Evolutionary conservation across 2,113 vertebrate genomes (phyloP), one percentile per base, ranked within the genome.

Genomic region (Phaethornis superciliosus): DNA sequence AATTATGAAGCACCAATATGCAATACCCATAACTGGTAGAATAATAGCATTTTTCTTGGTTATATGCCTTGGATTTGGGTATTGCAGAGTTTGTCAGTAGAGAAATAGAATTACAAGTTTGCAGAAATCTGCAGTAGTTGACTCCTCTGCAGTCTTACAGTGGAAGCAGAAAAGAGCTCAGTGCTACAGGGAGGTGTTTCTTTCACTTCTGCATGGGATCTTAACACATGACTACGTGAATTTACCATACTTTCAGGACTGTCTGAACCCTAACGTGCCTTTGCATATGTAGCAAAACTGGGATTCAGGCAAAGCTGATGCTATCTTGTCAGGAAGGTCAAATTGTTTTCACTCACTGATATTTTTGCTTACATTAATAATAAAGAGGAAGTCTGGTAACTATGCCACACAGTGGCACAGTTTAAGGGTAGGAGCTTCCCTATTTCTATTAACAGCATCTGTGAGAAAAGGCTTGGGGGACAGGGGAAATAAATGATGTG

Each of bases 61-160:
- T 56, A 23, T 40, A 4, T 52, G 23, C 33, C 78, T 55, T 64
- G 69, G n/a, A 40, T 88, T 69, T 91, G 28, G 15, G 15, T 37
- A 70, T 42, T 78, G 56, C 69, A 83, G 26, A 26, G 35, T 78
- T 95, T 83, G 32, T 55, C 0, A 0, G 17, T n/a, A 7, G 19
- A 52, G 51, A 85, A 77, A 55, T 2, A 1, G 44, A 69, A 47
- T 70, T 20, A 17, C 0, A 6, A 0, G 0, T 54, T 83, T 82
- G 47, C 85, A 82, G 71, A 85, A n/a, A 15, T 51, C 70, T 72
- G 71, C 71, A 85, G 78, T 8, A 42, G 8, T 78, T 79, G 89
- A 49, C 30, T 79, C 24, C 12, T 2, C 40, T 88, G 75, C 58
- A 64, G 12, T 42, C n/a, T 85, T 70, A 42, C 4, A 60, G 22